phyloP scores from a whole-genome alignment of 2,888 invertebrate species.

The Ophion costatus region DNA sequence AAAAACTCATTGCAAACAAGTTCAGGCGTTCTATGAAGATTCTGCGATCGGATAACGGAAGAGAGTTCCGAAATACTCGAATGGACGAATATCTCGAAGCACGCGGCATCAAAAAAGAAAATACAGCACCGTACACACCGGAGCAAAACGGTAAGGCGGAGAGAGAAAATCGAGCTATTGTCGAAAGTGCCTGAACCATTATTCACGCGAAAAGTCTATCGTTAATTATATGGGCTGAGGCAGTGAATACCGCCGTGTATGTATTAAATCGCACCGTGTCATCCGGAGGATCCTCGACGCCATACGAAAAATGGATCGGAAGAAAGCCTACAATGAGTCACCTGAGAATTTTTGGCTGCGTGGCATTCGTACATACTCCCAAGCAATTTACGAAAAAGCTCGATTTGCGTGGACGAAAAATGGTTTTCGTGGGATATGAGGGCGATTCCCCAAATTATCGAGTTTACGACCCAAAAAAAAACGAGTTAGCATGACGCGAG shows the following conservation, averaged over 20 bases:
- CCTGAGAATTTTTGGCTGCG: constrained; percentile 35
- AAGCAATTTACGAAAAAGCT: constrained; percentile 58
- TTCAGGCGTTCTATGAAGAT: constrained; percentile 28
- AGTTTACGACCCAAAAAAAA: constrained; percentile 24
- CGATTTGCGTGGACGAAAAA: constrained; percentile 30
- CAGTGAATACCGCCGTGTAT: no score
- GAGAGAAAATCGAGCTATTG: no score
- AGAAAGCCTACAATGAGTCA: neutral
- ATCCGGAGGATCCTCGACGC: no score
- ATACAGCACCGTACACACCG: no score
- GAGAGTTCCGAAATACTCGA: constrained; percentile 56
- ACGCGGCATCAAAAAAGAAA: no score
- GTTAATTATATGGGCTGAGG: no score
- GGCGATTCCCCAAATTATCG: constrained; percentile 28
- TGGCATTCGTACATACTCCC: constrained; percentile 48
- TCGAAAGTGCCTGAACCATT: no score
- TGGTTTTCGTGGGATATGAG: constrained; percentile 47
- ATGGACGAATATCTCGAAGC: constrained; percentile 62
- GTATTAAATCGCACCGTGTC: no score
- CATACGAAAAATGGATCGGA: no score
- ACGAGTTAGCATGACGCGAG: constrained; percentile 29
- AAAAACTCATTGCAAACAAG: neutral
- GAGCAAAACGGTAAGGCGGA: no score
- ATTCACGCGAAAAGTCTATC: no score
- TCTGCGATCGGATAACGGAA: constrained; percentile 61